Evolutionary conservation across 2,888 invertebrate species (phyloP).

Genomic region (Pelosia muscerda): DNA sequence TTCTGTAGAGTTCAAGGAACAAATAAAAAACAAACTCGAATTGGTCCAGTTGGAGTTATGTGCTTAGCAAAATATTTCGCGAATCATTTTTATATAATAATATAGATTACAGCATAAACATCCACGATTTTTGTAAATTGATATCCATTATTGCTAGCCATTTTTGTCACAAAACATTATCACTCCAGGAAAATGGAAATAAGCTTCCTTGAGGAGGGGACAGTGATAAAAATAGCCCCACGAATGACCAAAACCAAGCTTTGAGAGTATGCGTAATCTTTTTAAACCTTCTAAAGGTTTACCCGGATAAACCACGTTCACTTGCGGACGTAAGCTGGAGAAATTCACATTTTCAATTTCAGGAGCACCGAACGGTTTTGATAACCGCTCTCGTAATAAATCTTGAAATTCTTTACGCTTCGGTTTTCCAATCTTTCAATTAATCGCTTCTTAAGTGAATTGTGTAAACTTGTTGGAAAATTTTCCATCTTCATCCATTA

Average conservation of each 20-base stretch:
- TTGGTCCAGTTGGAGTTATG: too few relatives aligned
- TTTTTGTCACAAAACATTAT: background rate
- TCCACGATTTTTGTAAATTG: too few relatives aligned
- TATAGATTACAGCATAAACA: too few relatives aligned
- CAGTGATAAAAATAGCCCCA: background rate
- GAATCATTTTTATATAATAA: too few relatives aligned
- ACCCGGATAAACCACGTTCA: conserved; percentile 15
- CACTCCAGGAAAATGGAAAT: background rate
- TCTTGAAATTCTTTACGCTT: conserved; percentile 48
- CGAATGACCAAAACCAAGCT: background rate
- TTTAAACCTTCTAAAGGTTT: conserved; percentile 2
- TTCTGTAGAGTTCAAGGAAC: too few relatives aligned
- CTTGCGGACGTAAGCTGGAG: conserved; percentile 21
- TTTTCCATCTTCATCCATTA: conserved; percentile 34
- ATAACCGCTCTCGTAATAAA: conserved; percentile 50
- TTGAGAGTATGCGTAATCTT: background rate
- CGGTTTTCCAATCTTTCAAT: conserved; percentile 55
- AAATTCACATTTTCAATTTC: conserved; percentile 44
- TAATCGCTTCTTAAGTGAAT: conserved; percentile 52
- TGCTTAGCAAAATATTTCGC: too few relatives aligned
- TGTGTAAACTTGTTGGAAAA: conserved; percentile 47
- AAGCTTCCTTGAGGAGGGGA: background rate
- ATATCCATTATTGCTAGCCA: background rate
- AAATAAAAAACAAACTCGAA: too few relatives aligned
- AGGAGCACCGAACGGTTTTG: conserved; percentile 33